phyloP scores from a whole-genome alignment of 2,113 vertebrate species.

The Crotalus horridus region DNA sequence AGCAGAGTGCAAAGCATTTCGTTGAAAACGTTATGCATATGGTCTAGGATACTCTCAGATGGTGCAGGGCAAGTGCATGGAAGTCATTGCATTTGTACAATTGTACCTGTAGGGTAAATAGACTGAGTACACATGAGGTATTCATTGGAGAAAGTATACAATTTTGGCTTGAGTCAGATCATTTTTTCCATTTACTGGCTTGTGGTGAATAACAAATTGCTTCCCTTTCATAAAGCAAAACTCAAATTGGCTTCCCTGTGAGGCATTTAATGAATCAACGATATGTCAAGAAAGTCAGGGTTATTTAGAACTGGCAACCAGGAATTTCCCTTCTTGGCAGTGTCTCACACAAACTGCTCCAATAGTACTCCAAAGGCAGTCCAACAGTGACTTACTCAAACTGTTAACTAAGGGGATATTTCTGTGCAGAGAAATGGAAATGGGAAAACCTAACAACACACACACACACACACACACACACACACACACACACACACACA shows the following conservation, averaged over 20 bases:
- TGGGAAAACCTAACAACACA: neutral
- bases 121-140: neutral
- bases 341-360: neutral
- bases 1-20: neutral
- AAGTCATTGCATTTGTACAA: neutral
- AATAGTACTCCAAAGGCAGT: neutral
- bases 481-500: neutral
- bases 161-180: neutral
- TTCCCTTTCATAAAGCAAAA: neutral
- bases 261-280: neutral
- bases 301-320: neutral
- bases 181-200: neutral
- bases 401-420: neutral
- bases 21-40: neutral
- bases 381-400: neutral
- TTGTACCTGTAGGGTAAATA: neutral
- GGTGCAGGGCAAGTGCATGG: neutral
- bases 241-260: neutral
- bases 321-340: neutral
- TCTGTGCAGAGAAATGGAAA: neutral
- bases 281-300: neutral
- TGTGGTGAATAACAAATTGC: neutral
- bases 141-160: neutral
- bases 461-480: neutral
- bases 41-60: neutral